Conservation (phyloP, 2,113 vertebrate genomes). For the Sander lucioperca region DNA sequence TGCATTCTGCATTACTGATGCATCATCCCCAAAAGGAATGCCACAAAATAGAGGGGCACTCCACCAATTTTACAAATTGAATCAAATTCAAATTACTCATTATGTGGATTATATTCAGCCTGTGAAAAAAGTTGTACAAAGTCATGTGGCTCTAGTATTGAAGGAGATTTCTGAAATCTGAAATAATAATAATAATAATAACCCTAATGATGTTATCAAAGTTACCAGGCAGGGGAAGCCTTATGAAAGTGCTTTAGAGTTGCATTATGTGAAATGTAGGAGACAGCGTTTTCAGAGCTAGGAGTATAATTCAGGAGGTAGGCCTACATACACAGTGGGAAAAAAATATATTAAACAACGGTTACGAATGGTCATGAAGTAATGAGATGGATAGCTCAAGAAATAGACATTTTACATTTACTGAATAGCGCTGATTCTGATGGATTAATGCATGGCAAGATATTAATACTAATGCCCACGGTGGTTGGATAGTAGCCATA, state of each 20-base stretch:
- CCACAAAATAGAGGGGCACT: not conserved
- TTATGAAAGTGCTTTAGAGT: too few relatives aligned
- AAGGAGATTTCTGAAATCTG: not conserved
- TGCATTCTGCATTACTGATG: not conserved
- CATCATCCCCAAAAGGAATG: too few relatives aligned
- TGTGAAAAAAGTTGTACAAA: not conserved
- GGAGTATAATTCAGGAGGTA: too few relatives aligned
- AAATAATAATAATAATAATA: not conserved
- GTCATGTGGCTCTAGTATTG: not conserved
- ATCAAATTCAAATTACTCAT: too few relatives aligned
- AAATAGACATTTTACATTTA: slow-evolving; percentile 4
- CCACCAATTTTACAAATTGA: not conserved
- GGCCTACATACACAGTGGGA: not conserved
- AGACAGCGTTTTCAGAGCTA: not conserved
- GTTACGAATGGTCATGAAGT: slow-evolving; percentile 8
- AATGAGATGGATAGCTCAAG: not conserved
- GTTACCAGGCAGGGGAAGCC: too few relatives aligned
- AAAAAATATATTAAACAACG: slow-evolving; percentile 35
- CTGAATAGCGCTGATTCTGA: not conserved
- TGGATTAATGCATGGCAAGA: not conserved
- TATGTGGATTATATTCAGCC: too few relatives aligned
- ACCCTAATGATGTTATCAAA: not conserved
- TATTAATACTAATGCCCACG: not conserved
- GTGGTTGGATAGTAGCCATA: not conserved
- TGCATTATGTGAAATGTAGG: not conserved